Evolutionary conservation across 2,797 vertebrate species (phyloP).

Genomic region (Darevskia mixta): DNA sequence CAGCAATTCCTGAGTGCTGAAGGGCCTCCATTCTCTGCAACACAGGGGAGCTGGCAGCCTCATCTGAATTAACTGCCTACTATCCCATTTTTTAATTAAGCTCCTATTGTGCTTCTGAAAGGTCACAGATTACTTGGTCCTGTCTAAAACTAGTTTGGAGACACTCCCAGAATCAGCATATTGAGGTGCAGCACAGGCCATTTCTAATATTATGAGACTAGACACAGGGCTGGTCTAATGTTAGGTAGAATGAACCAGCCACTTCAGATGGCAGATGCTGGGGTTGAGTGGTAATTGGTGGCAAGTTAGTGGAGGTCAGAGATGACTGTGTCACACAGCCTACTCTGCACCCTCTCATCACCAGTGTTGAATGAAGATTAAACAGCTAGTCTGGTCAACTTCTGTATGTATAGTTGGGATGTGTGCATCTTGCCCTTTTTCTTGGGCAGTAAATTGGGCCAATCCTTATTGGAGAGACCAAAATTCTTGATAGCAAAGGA

Average conservation of each 20-base stretch:
- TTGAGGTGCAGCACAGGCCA: constrained; percentile 72
- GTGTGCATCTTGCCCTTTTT: background rate
- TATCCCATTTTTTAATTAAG: constrained; percentile 82
- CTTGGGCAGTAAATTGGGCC: too few species aligned
- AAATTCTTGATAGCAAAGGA: constrained; percentile 29
- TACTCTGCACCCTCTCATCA: background rate
- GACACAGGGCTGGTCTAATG: background rate
- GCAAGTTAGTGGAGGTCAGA: background rate
- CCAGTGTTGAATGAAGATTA: background rate
- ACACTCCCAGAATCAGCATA: constrained; percentile 76
- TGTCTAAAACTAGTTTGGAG: constrained; percentile 72
- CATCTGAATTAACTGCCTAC: constrained; percentile 72
- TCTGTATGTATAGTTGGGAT: background rate
- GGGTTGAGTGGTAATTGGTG: too few species aligned
- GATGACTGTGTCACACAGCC: background rate
- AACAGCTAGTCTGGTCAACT: background rate
- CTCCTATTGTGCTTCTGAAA: constrained; percentile 80
- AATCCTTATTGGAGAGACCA: constrained; percentile 3
- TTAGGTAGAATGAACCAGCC: background rate
- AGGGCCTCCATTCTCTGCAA: constrained; percentile 66
- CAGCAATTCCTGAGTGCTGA: constrained; percentile 59
- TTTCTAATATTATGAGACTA: constrained; percentile 62
- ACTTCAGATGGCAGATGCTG: background rate
- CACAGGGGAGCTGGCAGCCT: constrained; percentile 64
- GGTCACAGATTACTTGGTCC: constrained; percentile 77